phyloP scores from a whole-genome alignment of 1,140 invertebrate genomes.

The Marisa cornuarietis region DNA sequence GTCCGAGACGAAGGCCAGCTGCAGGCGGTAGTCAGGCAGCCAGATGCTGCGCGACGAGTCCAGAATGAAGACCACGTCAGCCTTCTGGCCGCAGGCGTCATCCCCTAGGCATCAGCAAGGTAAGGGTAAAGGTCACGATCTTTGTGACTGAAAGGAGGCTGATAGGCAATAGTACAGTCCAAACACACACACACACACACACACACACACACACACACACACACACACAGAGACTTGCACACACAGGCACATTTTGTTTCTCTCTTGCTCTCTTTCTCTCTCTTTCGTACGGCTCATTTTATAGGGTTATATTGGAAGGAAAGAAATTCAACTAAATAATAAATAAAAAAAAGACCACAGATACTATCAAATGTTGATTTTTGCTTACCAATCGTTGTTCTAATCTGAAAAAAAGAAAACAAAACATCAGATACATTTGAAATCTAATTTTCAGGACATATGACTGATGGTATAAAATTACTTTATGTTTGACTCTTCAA shows the following conservation, averaged over 20 bases:
- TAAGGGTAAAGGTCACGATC: neutral
- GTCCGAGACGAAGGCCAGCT: constrained; percentile 31
- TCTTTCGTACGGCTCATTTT: too few species aligned
- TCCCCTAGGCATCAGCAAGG: neutral
- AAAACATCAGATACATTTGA: neutral
- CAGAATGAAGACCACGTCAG: constrained; percentile 52
- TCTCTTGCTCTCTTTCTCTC: too few species aligned
- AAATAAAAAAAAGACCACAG: too few species aligned
- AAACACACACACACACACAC: neutral
- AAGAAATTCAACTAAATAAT: too few species aligned
- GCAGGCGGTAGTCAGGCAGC: constrained; percentile 41
- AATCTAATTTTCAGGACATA: too few species aligned
- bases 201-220: neutral
- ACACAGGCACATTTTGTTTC: neutral
- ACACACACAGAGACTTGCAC: neutral
- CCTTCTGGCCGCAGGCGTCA: constrained; percentile 23
- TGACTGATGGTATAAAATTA: too few species aligned
- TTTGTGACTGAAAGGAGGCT: neutral
- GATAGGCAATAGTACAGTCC: too few species aligned
- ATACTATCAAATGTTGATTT: neutral
- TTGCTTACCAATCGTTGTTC: neutral
- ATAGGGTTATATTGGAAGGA: too few species aligned
- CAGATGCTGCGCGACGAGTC: constrained; percentile 56
- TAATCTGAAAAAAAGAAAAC: neutral
- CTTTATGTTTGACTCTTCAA: too few species aligned